Base-by-base conservation (phyloP, 2,113 vertebrate species). In the Acinonyx jubatus region DNA sequence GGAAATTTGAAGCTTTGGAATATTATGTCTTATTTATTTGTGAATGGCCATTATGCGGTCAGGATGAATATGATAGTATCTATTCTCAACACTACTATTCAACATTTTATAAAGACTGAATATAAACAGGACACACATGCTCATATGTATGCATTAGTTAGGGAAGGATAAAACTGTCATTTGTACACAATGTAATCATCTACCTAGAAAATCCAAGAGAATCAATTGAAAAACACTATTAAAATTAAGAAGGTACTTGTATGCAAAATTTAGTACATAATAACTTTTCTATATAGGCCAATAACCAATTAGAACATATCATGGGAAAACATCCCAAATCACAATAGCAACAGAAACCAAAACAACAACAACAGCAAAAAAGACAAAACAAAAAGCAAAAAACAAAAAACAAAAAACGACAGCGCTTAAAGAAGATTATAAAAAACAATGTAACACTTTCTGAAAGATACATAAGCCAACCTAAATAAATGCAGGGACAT, bases 21-120 rank as follows among this genome's bases (percentile, higher is more conserved):
- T 36, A 91, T 71, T 95, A 76, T 79, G 41, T 95, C 48, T 95
- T 96, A 91, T 91, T 96, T 92, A 50, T 90, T 94, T 97, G 29
- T 92, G 57, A 96, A 31, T 87, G 9, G 57, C 27, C 38, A 61
- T 93, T 25, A 95, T 61, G 10, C 25, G 10, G 5, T 68, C 73
- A 96, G 63, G 38, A 86, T 89, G 55, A 95, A 80, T 71, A 66
- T 52, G 61, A 94, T 55, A 83, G 23, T 71, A 57, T 73, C 68
- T 92, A 50, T 74, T 93, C 41, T 94, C 21, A 83, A 61, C 23
- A 65, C 86, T 79, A 69, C 48, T 92, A 76, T 92, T 74, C n/a
- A 97, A 57, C 87, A 87, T 86, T 78, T 91, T 52, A 80, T 91
- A 69, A 82, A 90, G 57, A 90, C 36, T 81, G 48, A 66, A 69